These are phyloP conservation scores for Plodia interpunctella DNA, from an alignment of 1,140 invertebrate genomes.

Conservation along the genomic window DNA sequence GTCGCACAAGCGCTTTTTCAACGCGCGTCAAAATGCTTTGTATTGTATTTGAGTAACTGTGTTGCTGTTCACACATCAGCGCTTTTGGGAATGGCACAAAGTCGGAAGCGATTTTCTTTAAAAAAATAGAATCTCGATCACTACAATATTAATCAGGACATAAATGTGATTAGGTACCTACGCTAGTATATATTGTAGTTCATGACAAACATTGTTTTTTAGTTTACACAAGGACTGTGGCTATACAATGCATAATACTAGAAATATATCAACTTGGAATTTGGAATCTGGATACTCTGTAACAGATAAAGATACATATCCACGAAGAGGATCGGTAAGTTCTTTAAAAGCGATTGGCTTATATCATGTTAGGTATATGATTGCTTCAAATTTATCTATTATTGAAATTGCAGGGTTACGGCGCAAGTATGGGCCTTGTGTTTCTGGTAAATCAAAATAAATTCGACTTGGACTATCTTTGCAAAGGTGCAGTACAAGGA, in stretches of 20 bases:
- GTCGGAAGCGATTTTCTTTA: too few species aligned
- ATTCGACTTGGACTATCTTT: conserved; percentile 81
- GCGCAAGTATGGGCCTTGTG: conserved; percentile 79
- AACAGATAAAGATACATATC: conserved; percentile 78
- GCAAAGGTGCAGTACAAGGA: conserved; percentile 82
- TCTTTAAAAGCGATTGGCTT: not conserved
- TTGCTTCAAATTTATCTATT: too few species aligned
- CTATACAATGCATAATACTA: conserved; percentile 41
- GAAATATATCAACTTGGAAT: conserved; percentile 74
- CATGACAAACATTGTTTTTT: conserved; percentile 10
- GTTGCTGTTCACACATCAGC: too few species aligned
- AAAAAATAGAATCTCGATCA: too few species aligned
- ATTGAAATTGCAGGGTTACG: conserved; percentile 78
- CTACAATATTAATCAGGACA: too few species aligned
- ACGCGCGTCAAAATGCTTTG: too few species aligned
- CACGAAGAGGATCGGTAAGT: conserved; percentile 66
- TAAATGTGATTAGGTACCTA: too few species aligned
- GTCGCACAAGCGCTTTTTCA: too few species aligned
- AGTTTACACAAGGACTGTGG: conserved; percentile 68
- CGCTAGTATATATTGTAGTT: too few species aligned
- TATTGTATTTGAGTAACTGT: too few species aligned
- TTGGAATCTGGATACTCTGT: conserved; percentile 79
- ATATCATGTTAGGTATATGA: too few species aligned
- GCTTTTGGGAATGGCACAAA: too few species aligned
- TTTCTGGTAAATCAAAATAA: conserved; percentile 78